Conservation (phyloP, 2,797 vertebrate species). For the Margarornis squamiger region DNA sequence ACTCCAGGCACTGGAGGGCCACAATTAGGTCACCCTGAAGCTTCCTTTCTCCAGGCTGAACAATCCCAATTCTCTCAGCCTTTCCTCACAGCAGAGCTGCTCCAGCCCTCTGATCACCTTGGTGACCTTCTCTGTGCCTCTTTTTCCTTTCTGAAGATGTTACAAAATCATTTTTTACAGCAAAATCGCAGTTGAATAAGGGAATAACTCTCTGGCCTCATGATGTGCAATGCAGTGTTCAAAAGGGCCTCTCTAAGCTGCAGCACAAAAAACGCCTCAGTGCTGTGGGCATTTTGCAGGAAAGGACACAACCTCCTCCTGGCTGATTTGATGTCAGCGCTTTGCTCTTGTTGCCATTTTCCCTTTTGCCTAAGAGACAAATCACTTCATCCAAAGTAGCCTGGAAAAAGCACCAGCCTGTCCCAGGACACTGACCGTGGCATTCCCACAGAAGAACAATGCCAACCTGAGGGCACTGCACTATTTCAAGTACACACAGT, state of each 20-base stretch:
- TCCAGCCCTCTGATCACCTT: background rate
- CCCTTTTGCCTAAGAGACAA: background rate
- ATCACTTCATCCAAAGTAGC: background rate
- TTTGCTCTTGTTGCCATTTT: background rate
- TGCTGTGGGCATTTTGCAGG: background rate
- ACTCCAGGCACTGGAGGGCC: background rate
- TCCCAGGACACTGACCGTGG: background rate
- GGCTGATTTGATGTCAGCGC: background rate
- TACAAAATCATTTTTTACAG: background rate
- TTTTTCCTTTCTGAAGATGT: background rate
- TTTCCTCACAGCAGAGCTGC: background rate
- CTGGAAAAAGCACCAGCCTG: background rate
- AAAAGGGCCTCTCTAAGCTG: background rate
- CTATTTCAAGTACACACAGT: background rate
- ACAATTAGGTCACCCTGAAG: background rate
- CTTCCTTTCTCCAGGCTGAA: background rate
- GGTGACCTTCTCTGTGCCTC: background rate
- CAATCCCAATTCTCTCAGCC: background rate
- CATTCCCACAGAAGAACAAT: background rate
- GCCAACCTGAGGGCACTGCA: background rate
- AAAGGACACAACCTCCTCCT: background rate
- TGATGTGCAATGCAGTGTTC: fast-evolving
- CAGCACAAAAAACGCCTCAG: background rate
- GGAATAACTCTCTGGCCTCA: background rate
- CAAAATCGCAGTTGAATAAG: background rate